A percentile compares a stretch with the other conserved stretches of the same genome.
phyloP scores from a whole-genome alignment of 1,140 invertebrate species.

The Melipona quadrifasciata region DNA sequence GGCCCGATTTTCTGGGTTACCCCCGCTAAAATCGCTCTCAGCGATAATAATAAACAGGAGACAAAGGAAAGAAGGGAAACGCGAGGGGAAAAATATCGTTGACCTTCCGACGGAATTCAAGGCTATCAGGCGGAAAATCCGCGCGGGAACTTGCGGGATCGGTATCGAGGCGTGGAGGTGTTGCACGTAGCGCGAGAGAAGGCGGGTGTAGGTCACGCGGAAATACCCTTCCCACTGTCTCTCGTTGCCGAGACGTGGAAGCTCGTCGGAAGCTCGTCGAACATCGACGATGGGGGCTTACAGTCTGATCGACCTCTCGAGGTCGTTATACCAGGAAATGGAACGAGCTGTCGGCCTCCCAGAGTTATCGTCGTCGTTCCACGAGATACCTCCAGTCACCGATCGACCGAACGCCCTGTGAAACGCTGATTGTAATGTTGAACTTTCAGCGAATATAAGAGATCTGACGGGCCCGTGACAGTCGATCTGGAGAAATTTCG shows the following conservation, averaged over 20 bases:
- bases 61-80: not conserved
- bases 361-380: not conserved
- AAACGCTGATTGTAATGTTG: not conserved
- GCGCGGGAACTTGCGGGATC: constrained; percentile 10
- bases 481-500: not conserved
- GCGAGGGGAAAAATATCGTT: constrained; percentile 1
- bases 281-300: constrained; percentile 31
- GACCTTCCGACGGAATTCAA: constrained; percentile 25
- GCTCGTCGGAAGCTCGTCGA: constrained; percentile 41
- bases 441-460: not conserved
- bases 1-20: too few species aligned
- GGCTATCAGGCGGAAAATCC: constrained; percentile 14
- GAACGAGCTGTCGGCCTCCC: constrained; percentile 1
- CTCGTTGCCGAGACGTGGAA: constrained; percentile 34
- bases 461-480: not conserved
- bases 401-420: not conserved
- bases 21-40: too few species aligned
- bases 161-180: constrained; percentile 13
- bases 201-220: constrained; percentile 23
- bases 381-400: not conserved
- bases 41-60: too few species aligned
- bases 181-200: not conserved
- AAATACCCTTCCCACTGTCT: constrained; percentile 19
- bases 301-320: constrained; percentile 42
- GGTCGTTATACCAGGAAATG: constrained; percentile 46